Conservation (phyloP, 53 echinoderm and acorn worm species). For the Actinopyga echinites region DNA sequence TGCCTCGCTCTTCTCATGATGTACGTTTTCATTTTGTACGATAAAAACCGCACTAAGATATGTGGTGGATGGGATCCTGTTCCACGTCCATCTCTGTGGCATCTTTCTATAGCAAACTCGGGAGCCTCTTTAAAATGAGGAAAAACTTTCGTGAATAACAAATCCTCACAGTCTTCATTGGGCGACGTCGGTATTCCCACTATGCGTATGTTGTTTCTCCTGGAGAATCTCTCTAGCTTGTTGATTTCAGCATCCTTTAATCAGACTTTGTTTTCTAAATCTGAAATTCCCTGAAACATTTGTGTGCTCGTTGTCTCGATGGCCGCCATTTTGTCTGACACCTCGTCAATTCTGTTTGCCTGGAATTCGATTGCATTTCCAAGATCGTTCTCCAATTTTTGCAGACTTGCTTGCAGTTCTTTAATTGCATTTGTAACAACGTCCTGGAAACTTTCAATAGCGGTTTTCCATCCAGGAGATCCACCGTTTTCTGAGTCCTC, state of each 20-base stretch:
- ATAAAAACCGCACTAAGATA: not conserved
- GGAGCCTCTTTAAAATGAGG: too few relatives aligned
- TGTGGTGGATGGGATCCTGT: not conserved
- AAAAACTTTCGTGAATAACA: too few relatives aligned
- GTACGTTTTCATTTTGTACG: not conserved
- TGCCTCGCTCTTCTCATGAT: not conserved
- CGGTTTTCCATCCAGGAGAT: not conserved
- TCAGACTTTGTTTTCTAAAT: too few relatives aligned
- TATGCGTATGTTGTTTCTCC: too few relatives aligned
- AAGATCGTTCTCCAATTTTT: not conserved
- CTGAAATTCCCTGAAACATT: too few relatives aligned
- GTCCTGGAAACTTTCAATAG: not conserved
- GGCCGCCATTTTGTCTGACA: not conserved
- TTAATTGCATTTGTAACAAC: not conserved
- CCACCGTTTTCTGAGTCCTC: not conserved
- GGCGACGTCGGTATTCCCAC: too few relatives aligned
- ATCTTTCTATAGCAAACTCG: too few relatives aligned
- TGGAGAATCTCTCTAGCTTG: too few relatives aligned
- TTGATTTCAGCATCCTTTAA: too few relatives aligned
- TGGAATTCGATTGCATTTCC: not conserved
- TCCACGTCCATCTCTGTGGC: not conserved
- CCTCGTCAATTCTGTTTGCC: not conserved
- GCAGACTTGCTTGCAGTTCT: not conserved
- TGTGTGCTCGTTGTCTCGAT: too few relatives aligned
- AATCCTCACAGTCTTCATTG: too few relatives aligned